Conservation (phyloP, 37 sponge, comb jelly and placozoan species). For the Spongia lamella region DNA sequence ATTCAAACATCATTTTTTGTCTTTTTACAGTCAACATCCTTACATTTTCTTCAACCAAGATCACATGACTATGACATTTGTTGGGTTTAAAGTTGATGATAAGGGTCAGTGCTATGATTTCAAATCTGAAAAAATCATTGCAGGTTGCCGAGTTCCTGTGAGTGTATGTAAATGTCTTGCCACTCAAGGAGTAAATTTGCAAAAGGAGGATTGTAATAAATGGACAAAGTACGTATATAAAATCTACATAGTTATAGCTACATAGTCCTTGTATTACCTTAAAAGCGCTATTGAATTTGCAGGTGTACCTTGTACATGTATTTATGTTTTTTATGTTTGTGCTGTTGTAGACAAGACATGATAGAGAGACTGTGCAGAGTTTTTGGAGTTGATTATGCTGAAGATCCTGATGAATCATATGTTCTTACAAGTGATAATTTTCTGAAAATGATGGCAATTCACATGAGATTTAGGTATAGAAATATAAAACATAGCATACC, state of each 20-base stretch:
- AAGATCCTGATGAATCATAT: slow-evolving; percentile 76
- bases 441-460: slow-evolving; percentile 85
- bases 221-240: slow-evolving; percentile 21
- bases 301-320: no score
- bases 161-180: slow-evolving; percentile 31
- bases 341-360: slow-evolving; percentile 4
- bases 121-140: neutral
- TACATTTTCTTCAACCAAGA: slow-evolving; percentile 96
- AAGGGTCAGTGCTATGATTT: slow-evolving; percentile 43
- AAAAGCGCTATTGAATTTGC: no score
- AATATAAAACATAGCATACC: no score
- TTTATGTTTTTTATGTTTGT: no score
- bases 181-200: slow-evolving; percentile 22
- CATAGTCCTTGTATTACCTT: no score
- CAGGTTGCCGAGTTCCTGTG: slow-evolving; percentile 17
- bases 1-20: no score
- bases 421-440: slow-evolving; percentile 80
- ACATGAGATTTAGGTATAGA: slow-evolving; percentile 87
- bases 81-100: slow-evolving; percentile 68
- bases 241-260: no score
- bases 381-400: slow-evolving; percentile 16
- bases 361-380: slow-evolving; percentile 26
- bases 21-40: slow-evolving; percentile 69
- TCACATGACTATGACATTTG: slow-evolving; percentile 72
- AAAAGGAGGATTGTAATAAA: slow-evolving; percentile 25